These are phyloP conservation scores for Entomyzon cyanotis DNA, from an alignment of 2,113 vertebrate genomes.

Conservation along the genomic window DNA sequence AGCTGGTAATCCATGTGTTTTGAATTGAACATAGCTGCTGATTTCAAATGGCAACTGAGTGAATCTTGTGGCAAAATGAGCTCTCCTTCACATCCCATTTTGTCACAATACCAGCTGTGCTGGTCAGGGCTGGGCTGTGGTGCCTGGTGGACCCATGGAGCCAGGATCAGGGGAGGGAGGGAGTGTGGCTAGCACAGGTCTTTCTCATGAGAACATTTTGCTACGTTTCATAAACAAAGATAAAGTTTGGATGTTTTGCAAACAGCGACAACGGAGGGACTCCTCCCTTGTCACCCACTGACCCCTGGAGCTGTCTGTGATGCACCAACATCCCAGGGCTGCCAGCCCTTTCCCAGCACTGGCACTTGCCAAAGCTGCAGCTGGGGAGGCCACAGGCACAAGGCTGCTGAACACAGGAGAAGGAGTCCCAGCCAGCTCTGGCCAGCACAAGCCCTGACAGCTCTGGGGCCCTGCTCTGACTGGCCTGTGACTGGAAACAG, in stretches of 20 bases:
- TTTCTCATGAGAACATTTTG: too few relatives aligned
- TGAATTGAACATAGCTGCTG: not conserved
- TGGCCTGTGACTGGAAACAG: not conserved
- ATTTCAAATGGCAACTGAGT: not conserved
- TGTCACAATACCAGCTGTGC: rapidly evolving
- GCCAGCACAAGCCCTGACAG: too few relatives aligned
- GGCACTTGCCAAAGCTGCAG: rapidly evolving
- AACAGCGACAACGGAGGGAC: too few relatives aligned
- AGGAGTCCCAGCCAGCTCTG: rapidly evolving
- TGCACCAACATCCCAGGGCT: not conserved
- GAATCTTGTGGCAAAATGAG: not conserved
- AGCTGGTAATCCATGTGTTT: not conserved
- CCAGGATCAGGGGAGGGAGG: not conserved
- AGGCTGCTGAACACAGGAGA: not conserved
- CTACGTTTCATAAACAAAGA: too few relatives aligned
- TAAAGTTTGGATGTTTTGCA: too few relatives aligned
- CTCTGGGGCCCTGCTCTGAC: not conserved
- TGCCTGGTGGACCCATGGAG: too few relatives aligned
- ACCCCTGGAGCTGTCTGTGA: rapidly evolving
- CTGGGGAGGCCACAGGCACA: not conserved
- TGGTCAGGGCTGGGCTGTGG: not conserved
- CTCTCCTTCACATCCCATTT: rapidly evolving
- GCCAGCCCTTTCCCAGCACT: not conserved
- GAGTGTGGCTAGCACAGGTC: too few relatives aligned
- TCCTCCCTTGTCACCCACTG: not conserved